A percentile compares a stretch with the other conserved stretches of the same genome.
phyloP scores from a whole-genome alignment of 2,797 vertebrate species.

The Gorsachius magnificus region DNA sequence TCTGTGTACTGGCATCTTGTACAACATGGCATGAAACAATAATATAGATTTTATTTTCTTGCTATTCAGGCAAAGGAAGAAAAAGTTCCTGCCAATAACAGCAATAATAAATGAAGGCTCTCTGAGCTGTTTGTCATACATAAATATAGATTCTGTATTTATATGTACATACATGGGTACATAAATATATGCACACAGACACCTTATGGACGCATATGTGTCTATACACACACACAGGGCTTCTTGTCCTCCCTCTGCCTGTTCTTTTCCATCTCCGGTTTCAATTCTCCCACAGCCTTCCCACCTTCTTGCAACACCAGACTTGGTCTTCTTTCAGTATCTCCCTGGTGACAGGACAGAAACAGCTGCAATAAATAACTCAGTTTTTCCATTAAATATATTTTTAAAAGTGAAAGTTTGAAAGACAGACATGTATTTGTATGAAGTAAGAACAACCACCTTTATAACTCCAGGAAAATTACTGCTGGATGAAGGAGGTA shows the following conservation, averaged over 20 bases:
- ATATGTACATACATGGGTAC: background rate
- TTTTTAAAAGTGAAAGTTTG: constrained; percentile 18
- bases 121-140: background rate
- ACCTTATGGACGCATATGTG: background rate
- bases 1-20: constrained; percentile 64
- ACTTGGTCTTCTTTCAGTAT: background rate
- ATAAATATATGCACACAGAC: background rate
- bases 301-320: constrained; percentile 9
- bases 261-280: background rate
- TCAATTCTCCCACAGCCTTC: background rate
- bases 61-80: background rate
- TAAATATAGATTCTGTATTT: background rate
- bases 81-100: background rate
- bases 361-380: constrained; percentile 49
- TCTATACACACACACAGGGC: background rate
- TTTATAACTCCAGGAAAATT: constrained; percentile 36
- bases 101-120: background rate
- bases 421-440: constrained; percentile 45
- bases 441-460: background rate
- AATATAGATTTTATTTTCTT: background rate
- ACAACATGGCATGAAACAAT: constrained; percentile 56
- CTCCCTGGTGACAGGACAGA: constrained; percentile 45
- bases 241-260: background rate
- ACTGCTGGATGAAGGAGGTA: background rate
- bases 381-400: constrained; percentile 15